Evolutionary conservation across 1,140 invertebrate genomes (phyloP), one percentile per base, ranked within the genome.

Genomic region (Drosophila navojoa): DNA sequence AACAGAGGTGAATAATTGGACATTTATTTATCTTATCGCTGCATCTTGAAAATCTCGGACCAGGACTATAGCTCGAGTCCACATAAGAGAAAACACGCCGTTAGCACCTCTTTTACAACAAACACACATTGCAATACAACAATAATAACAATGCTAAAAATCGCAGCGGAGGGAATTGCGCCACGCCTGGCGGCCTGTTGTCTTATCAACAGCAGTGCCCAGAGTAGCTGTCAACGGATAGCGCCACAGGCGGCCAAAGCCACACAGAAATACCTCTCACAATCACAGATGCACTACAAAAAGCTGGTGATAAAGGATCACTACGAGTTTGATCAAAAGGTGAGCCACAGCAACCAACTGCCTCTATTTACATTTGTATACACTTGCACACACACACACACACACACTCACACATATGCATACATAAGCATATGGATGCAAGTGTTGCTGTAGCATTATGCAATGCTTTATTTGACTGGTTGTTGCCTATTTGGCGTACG

Each of bases 271-370:
- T 85, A 61, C 57, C 71, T 91, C 25, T 90, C 90, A 50, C 87
- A 91, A 58, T 79, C 78, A 5, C 84, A 82, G 44, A 57, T 38
- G 38, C 63, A 49, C 25, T 63, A 64, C 47, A 91, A 91, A 38
- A 86, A 82, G 74, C 79, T 91, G 55, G 72, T 79, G 50, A 91
- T 92, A 69, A 85, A 91, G 61, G 91, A 92, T 77, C 91, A 92
- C 54, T 92, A 92, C 52, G 91, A 92, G 16, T 92, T 92, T 38
- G 91, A 92, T 75, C 85, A 90, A 45, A 92, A 92, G 79, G 91
- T 92, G 49, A 79, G 75, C 22, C 7, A 6, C 10, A 19, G 4
- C 22, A 40, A n/a, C 7, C 16, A 40, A n/a, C 5, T 68, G 40
- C 50, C 7, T 66, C 29, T 44, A 66, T 29, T 38, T 47, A 54